phyloP scores from a whole-genome alignment of 2,888 invertebrate species.

The Megastigmus dorsalis region DNA sequence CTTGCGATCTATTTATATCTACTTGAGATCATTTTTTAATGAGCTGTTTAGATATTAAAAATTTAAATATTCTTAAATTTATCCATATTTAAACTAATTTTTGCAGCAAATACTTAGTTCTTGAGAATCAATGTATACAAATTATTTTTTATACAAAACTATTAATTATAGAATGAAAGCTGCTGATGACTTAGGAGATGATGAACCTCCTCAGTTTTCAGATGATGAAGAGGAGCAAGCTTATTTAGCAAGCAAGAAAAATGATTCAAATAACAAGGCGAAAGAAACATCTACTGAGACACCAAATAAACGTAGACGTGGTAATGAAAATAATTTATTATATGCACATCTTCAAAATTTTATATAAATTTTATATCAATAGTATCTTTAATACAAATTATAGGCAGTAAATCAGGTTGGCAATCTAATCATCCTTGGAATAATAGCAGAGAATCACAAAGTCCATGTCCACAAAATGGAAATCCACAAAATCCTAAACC shows the following conservation, averaged over 20 bases:
- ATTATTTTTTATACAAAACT: not conserved
- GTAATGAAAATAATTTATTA: constrained; percentile 40
- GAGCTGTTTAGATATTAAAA: too few relatives aligned
- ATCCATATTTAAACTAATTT: constrained; percentile 1
- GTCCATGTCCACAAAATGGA: constrained; percentile 28
- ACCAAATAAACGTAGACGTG: constrained; percentile 50
- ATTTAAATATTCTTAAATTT: too few relatives aligned
- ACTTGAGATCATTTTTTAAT: not conserved
- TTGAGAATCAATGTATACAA: not conserved
- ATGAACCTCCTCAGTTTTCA: constrained; percentile 92
- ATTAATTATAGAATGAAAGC: constrained; percentile 82
- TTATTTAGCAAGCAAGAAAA: constrained; percentile 63
- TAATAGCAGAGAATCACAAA: constrained; percentile 54
- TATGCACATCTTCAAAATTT: not conserved
- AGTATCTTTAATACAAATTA: constrained; percentile 1
- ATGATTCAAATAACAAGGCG: constrained; percentile 57
- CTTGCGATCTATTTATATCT: not conserved
- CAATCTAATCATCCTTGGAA: constrained; percentile 69
- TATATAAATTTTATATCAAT: constrained; percentile 18
- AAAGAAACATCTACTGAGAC: constrained; percentile 39
- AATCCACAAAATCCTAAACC: constrained; percentile 21
- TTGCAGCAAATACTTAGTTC: not conserved
- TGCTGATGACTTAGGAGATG: constrained; percentile 91
- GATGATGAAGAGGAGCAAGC: constrained; percentile 90
- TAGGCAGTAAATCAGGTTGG: constrained; percentile 57